These are phyloP conservation scores for Microctenopoma lineatum DNA, from an alignment of 2,797 vertebrate species.

Conservation along the genomic window DNA sequence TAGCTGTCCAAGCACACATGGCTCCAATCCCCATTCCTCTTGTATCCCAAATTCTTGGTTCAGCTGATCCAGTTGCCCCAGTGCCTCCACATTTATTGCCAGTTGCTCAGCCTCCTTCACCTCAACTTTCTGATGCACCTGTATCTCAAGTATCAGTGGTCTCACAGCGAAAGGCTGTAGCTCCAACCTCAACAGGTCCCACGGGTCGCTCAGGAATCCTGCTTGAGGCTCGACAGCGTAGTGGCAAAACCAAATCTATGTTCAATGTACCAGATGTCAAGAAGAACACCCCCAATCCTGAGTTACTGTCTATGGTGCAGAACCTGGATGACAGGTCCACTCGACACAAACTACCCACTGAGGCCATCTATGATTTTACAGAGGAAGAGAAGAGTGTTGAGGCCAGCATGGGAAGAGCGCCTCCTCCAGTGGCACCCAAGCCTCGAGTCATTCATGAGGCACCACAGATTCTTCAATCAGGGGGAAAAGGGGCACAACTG, in stretches of 20 bases:
- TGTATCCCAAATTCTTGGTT: conserved; percentile 41
- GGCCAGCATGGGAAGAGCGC: conserved; percentile 83
- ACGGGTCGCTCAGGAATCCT: conserved; percentile 91
- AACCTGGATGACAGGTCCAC: conserved; percentile 91
- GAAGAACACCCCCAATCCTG: conserved; percentile 94
- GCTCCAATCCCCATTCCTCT: conserved; percentile 29
- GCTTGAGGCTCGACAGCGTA: conserved; percentile 88
- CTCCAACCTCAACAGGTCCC: conserved; percentile 61
- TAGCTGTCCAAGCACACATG: conserved; percentile 38
- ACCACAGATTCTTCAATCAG: conserved; percentile 87
- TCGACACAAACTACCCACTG: conserved; percentile 66
- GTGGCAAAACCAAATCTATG: conserved; percentile 90
- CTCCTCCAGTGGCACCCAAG: conserved; percentile 96
- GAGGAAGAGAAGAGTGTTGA: conserved; percentile 89
- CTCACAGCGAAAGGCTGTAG: conserved; percentile 55
- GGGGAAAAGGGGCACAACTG: conserved; percentile 94
- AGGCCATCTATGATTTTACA: conserved; percentile 81
- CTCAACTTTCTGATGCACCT: conserved; percentile 40
- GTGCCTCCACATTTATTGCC: conserved; percentile 36
- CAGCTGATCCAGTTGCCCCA: conserved; percentile 20
- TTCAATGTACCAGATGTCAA: conserved; percentile 89
- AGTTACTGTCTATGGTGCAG: conserved; percentile 94
- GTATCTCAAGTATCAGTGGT: conserved; percentile 58
- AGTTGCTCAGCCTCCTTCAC: conserved; percentile 40
- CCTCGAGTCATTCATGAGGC: conserved; percentile 84